These are phyloP conservation scores for Epinotia brunnichana DNA, from an alignment of 2,888 invertebrate genomes.

Conservation along the genomic window DNA sequence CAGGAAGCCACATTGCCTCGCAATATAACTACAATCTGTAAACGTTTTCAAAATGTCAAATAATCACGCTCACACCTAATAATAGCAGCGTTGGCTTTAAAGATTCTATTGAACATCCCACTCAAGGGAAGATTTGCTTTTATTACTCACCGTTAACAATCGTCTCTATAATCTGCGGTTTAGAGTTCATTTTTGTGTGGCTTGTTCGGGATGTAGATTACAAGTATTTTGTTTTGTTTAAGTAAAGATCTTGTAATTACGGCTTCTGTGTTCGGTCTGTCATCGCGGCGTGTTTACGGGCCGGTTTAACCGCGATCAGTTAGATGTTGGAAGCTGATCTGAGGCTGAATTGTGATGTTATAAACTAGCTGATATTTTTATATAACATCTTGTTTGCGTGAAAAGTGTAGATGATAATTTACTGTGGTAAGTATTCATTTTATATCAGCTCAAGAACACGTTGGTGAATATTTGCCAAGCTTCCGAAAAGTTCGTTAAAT, in stretches of 20 bases:
- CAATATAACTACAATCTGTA: constrained; percentile 78
- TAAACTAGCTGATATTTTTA: constrained; percentile 43
- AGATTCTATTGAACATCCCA: constrained; percentile 74
- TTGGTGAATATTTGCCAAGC: constrained; percentile 35
- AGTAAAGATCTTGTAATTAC: constrained; percentile 71
- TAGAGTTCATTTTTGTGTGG: constrained; percentile 57
- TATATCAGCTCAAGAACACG: constrained; percentile 11
- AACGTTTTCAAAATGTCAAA: constrained; percentile 84
- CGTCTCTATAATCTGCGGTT: constrained; percentile 35
- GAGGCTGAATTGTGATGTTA: constrained; percentile 44
- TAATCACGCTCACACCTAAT: constrained; percentile 82
- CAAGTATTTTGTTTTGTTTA: constrained; percentile 68
- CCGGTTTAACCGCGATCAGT: constrained; percentile 56
- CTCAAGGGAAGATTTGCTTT: constrained; percentile 58
- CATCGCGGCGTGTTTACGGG: constrained; percentile 73
- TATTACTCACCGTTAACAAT: constrained; percentile 42
- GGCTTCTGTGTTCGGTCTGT: constrained; percentile 73
- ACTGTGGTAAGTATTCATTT: constrained; percentile 33
- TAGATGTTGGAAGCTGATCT: constrained; percentile 58
- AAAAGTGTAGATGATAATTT: constrained; percentile 25
- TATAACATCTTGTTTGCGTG: constrained; percentile 38
- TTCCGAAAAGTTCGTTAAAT: neutral
- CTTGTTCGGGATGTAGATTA: constrained; percentile 53
- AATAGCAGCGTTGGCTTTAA: constrained; percentile 77
- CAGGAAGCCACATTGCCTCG: constrained; percentile 82